Percentiles rank a stretch among this genome's conserved stretches.
Evolutionary conservation across 1,140 invertebrate species (phyloP).

Genomic region (Drosophila parvula): DNA sequence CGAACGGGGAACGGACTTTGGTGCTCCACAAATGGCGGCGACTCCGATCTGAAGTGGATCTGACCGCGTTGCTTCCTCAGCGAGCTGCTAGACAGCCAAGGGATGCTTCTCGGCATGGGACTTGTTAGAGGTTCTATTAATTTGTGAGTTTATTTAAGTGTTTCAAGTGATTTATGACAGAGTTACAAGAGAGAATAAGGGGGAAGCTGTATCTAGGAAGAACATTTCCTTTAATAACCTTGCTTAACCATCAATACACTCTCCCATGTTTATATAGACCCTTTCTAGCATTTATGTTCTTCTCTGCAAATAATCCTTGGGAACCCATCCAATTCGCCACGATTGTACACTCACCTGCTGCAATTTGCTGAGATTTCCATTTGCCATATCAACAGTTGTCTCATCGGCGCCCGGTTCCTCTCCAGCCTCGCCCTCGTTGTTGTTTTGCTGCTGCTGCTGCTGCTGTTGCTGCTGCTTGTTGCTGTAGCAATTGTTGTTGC

Average conservation of each 20-base stretch:
- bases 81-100: slow-evolving; percentile 2
- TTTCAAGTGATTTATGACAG: background rate
- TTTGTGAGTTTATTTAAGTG: background rate
- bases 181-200: background rate
- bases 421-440: slow-evolving; percentile 38
- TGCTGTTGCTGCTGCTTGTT: slow-evolving; percentile 45
- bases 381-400: slow-evolving; percentile 66
- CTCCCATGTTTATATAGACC: background rate
- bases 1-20: slow-evolving; percentile 12
- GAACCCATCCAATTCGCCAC: no score
- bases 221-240: background rate
- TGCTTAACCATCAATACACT: background rate
- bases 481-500: slow-evolving; percentile 78
- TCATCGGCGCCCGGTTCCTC: slow-evolving; percentile 56
- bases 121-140: slow-evolving; percentile 5
- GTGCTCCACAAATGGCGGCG: slow-evolving; percentile 19
- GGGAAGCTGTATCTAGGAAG: background rate
- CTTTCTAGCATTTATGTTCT: background rate
- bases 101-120: background rate
- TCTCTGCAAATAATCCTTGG: background rate
- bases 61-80: slow-evolving; percentile 10
- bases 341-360: slow-evolving; percentile 56
- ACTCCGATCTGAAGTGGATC: slow-evolving; percentile 17
- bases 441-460: slow-evolving; percentile 45
- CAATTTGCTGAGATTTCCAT: slow-evolving; percentile 62